Evolutionary conservation across 2,888 invertebrate genomes (phyloP).

Genomic region (Catocala nupta): DNA sequence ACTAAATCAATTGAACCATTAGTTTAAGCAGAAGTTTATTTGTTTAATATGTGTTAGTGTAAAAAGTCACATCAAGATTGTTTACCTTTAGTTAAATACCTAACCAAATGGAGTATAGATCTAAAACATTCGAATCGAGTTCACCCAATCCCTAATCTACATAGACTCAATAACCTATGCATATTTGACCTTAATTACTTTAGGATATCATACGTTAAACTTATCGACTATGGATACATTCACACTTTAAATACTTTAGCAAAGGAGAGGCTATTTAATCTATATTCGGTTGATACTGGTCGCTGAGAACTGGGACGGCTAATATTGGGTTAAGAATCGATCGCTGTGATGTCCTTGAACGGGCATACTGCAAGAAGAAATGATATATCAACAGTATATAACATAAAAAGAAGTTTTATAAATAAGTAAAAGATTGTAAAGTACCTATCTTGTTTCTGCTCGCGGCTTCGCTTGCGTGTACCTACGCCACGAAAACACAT

Average conservation of each 20-base stretch:
- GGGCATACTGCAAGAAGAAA: slow-evolving; percentile 1
- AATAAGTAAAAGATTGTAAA: background rate
- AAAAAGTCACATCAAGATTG: no score
- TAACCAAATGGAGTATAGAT: no score
- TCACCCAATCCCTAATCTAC: no score
- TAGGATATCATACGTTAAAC: slow-evolving; percentile 26
- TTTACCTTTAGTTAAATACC: no score
- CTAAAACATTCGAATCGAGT: no score
- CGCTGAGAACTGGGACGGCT: slow-evolving; percentile 12
- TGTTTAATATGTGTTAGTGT: no score
- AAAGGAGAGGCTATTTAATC: slow-evolving; percentile 8
- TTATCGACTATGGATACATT: background rate
- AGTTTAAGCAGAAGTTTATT: no score
- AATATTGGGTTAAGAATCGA: slow-evolving; percentile 18
- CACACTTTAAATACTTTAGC: slow-evolving; percentile 2
- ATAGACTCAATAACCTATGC: no score
- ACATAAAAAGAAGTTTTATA: background rate
- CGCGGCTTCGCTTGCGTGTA: no score
- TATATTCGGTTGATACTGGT: slow-evolving; percentile 5
- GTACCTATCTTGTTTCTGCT: background rate
- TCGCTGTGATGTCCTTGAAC: slow-evolving; percentile 2
- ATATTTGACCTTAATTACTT: slow-evolving; percentile 25
- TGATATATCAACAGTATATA: background rate
- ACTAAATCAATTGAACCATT: no score
- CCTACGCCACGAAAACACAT: no score